These are phyloP conservation scores for Aptenodytes forsteri DNA, from an alignment of 2,113 vertebrate genomes.

Conservation along the genomic window DNA sequence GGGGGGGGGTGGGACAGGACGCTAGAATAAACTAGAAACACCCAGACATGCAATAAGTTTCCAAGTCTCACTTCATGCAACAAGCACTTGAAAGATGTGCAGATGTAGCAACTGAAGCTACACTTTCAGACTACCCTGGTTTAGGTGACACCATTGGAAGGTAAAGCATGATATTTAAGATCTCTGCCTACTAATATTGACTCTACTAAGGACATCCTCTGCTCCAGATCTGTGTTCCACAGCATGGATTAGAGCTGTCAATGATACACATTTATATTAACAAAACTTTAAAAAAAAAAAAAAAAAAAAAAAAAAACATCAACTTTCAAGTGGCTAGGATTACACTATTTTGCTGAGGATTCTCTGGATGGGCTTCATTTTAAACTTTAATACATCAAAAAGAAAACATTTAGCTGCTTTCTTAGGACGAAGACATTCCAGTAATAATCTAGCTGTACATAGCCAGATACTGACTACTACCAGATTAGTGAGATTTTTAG, in stretches of 20 bases:
- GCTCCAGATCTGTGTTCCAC: not conserved
- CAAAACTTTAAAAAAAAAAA: not conserved
- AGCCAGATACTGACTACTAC: not conserved
- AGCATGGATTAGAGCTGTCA: not conserved
- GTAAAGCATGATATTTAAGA: not conserved
- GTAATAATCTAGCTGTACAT: not conserved
- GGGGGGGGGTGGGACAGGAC: not conserved
- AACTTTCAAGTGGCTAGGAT: not conserved
- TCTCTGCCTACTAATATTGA: not conserved
- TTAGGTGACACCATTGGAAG: not conserved
- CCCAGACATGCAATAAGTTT: not conserved
- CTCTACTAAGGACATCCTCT: not conserved
- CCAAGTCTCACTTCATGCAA: not conserved
- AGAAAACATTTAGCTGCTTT: not conserved
- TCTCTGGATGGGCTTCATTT: not conserved
- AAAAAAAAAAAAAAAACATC: not conserved
- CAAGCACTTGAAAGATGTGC: not conserved
- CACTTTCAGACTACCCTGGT: not conserved
- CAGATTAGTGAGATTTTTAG: not conserved
- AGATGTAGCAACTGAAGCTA: not conserved
- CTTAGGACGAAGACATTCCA: not conserved
- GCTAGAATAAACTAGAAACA: not conserved
- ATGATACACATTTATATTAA: not conserved
- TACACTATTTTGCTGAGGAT: not conserved
- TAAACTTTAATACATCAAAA: not conserved